Conservation (phyloP, 2,797 vertebrate genomes). For the Mormyrops attenuatus region DNA sequence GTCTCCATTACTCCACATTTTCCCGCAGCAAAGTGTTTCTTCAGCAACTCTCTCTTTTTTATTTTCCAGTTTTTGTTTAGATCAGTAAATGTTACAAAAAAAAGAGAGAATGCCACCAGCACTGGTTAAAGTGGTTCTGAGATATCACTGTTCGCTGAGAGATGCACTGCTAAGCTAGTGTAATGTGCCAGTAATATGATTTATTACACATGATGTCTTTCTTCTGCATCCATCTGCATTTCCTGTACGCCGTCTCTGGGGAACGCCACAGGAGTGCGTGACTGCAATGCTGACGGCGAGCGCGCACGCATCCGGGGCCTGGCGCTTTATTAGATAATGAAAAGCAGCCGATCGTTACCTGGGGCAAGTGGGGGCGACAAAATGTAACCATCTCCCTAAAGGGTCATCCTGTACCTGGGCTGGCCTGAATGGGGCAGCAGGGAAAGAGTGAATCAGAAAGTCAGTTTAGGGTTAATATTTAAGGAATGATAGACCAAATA, state of each 20-base stretch:
- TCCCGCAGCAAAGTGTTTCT: conserved; percentile 41
- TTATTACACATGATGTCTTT: conserved; percentile 51
- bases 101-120: conserved; percentile 45
- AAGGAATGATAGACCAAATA: neutral
- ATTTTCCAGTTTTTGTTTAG: conserved; percentile 41
- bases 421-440: neutral
- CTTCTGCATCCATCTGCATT: conserved; percentile 47
- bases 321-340: neutral
- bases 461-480: neutral
- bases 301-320: neutral
- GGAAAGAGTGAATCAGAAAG: neutral
- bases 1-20: conserved; percentile 33
- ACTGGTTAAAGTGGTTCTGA: conserved; percentile 36
- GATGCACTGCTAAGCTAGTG: conserved; percentile 47
- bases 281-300: conserved; percentile 46
- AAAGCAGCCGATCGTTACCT: neutral
- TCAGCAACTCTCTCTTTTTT: conserved; percentile 29
- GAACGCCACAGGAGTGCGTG: conserved; percentile 32
- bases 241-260: conserved; percentile 39
- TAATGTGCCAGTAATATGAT: conserved; percentile 47
- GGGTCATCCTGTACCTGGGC: neutral
- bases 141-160: conserved; percentile 42
- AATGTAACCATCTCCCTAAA: neutral
- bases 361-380: neutral
- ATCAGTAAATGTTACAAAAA: conserved; percentile 49